These are phyloP conservation scores for Tragelaphus imberbis DNA, from an alignment of 2,113 vertebrate genomes.

Conservation along the genomic window DNA sequence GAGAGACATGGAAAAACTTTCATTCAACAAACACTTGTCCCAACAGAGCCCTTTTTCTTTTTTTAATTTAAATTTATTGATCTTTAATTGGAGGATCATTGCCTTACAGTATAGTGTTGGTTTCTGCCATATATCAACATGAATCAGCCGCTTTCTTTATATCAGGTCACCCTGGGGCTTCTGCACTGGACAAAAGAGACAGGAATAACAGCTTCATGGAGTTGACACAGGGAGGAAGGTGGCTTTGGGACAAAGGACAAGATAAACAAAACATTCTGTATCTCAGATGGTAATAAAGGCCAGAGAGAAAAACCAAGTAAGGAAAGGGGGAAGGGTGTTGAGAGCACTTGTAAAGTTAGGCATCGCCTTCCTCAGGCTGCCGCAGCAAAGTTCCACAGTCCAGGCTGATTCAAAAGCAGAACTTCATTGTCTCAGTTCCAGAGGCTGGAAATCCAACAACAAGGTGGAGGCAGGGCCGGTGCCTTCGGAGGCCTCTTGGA, in stretches of 20 bases:
- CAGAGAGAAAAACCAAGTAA: too few species aligned
- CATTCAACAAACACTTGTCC: neutral
- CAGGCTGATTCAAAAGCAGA: neutral
- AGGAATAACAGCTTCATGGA: neutral
- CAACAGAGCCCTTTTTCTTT: rapidly evolving
- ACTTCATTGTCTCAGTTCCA: too few species aligned
- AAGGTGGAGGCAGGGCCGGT: rapidly evolving
- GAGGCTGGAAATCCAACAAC: neutral
- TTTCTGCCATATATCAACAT: neutral
- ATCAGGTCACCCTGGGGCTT: neutral
- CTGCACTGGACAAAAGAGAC: rapidly evolving
- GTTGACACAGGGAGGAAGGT: neutral
- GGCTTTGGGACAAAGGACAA: neutral
- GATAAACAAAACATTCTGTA: neutral
- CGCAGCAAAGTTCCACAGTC: neutral
- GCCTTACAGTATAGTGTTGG: neutral
- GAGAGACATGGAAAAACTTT: neutral
- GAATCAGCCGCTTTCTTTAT: neutral
- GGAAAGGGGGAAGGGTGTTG: neutral
- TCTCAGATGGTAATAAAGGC: neutral
- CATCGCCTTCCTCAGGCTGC: neutral
- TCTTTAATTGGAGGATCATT: neutral
- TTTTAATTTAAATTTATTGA: neutral
- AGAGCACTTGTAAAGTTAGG: too few species aligned
- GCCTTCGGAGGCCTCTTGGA: neutral